Evolutionary conservation across 2,113 vertebrate genomes (phyloP).

Genomic region (Neotragus moschatus): DNA sequence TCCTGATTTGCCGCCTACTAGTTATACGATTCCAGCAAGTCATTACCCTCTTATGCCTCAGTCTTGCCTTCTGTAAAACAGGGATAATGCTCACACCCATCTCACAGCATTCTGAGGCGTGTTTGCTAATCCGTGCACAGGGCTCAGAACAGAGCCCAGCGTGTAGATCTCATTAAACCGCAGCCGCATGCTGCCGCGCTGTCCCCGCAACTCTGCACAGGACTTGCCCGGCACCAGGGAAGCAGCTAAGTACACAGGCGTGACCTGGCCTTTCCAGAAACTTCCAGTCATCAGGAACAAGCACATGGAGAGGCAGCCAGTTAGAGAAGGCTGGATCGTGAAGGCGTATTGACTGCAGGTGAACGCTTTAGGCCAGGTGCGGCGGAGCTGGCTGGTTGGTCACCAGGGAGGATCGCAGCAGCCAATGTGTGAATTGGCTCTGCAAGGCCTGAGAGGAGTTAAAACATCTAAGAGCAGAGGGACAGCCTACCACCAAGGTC

Average conservation of each 20-base stretch:
- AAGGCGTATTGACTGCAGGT: not conserved
- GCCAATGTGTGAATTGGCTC: not conserved
- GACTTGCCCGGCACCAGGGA: not conserved
- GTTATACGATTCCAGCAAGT: not conserved
- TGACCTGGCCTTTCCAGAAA: not conserved
- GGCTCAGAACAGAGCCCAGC: not conserved
- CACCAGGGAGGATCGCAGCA: not conserved
- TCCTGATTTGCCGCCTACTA: not conserved
- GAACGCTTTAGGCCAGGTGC: rapidly evolving
- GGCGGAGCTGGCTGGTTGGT: rapidly evolving
- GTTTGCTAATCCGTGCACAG: not conserved
- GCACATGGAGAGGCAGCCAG: not conserved
- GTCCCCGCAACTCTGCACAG: not conserved
- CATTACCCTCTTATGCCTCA: not conserved
- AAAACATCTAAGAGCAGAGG: not conserved
- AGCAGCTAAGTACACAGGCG: too few relatives aligned
- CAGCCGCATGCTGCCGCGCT: not conserved
- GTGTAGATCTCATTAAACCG: rapidly evolving
- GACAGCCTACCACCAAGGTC: rapidly evolving
- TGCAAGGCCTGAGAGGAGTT: not conserved
- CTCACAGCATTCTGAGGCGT: not conserved
- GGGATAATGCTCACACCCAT: not conserved
- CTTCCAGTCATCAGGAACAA: not conserved
- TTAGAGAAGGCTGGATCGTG: not conserved
- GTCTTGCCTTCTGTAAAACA: not conserved